Evolutionary conservation across 2,888 invertebrate genomes (phyloP), one percentile per base, ranked within the genome.

Genomic region (Trichacis sp.): DNA sequence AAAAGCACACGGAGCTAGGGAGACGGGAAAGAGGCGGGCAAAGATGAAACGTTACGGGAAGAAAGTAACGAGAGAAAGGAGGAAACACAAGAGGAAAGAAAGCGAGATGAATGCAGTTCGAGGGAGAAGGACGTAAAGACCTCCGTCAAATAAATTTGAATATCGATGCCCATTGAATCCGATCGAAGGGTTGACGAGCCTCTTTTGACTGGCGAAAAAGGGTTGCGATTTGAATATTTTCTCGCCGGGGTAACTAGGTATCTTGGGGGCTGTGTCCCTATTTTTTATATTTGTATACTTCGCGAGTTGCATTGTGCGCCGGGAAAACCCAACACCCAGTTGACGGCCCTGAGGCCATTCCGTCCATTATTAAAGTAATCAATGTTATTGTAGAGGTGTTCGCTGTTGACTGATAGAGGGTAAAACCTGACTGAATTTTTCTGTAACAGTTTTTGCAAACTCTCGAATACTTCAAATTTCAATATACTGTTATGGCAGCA

Each of bases 161-260:
- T 84, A 84, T 84, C 84, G 84, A 84, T 84, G 83, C 83, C 82
- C 77, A 84, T 84, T 84, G 83, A 84, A 83, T 83, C 76, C 77
- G 76, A 84, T 84, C 82, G 84, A 84, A 84, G 83, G 83, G 81
- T 80, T 72, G 74, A 74, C 75, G 74, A 74, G 74, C 73, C 74
- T 78, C 78, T 71, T 72, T 74, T 75, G 71, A 77, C 49, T 52
- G 55, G 59, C 62, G 56, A 24, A 64, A 69, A 79, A 82, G 83
- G 82, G 83, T 83, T 82, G 77, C 80, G 77, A 83, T 84, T 84
- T 83, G 81, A 84, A 84, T 84, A 84, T 84, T n/a, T n/a, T 83
- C 80, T 79, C 79, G 74, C 76, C 70, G 78, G 80, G 80, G 78
- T 81, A 82, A 82, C 80, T 82, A 82, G 80, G 79, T 81, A 82